Conservation (phyloP, 2,888 invertebrate species). For the Drosophila limbata region DNA sequence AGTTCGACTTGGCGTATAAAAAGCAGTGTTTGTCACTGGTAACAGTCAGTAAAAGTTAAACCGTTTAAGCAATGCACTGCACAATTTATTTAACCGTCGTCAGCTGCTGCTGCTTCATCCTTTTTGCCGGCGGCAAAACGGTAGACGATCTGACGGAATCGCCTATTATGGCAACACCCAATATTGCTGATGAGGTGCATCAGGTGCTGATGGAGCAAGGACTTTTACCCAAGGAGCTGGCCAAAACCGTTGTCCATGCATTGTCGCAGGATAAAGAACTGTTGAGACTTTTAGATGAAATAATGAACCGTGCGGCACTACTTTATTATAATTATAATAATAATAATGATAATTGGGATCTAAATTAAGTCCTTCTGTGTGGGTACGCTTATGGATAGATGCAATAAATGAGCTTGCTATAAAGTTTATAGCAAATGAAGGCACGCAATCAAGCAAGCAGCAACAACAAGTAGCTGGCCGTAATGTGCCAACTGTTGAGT, state of each 20-base stretch:
- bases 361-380: not conserved
- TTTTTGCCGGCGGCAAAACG: too few relatives aligned
- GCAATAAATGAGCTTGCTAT: slow-evolving; percentile 48
- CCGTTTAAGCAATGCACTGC: slow-evolving; percentile 18
- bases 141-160: too few relatives aligned
- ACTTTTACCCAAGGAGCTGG: slow-evolving; percentile 9
- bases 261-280: not conserved
- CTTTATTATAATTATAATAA: not conserved
- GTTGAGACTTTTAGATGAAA: slow-evolving; percentile 27
- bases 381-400: slow-evolving; percentile 18
- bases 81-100: slow-evolving; percentile 1
- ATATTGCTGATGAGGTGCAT: not conserved
- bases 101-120: slow-evolving; percentile 7
- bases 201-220: not conserved
- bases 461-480: slow-evolving; percentile 55
- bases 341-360: not conserved
- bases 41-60: not conserved
- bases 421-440: slow-evolving; percentile 25
- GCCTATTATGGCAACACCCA: too few relatives aligned
- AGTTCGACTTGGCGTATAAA: slow-evolving; percentile 20
- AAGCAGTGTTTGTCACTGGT: not conserved
- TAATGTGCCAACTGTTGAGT: slow-evolving; percentile 83
- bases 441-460: slow-evolving; percentile 8
- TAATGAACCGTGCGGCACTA: slow-evolving; percentile 23
- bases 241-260: slow-evolving; percentile 14